Evolutionary conservation across 2,888 invertebrate species (phyloP), one percentile per base, ranked within the genome.

Genomic region (Belgica antarctica): DNA sequence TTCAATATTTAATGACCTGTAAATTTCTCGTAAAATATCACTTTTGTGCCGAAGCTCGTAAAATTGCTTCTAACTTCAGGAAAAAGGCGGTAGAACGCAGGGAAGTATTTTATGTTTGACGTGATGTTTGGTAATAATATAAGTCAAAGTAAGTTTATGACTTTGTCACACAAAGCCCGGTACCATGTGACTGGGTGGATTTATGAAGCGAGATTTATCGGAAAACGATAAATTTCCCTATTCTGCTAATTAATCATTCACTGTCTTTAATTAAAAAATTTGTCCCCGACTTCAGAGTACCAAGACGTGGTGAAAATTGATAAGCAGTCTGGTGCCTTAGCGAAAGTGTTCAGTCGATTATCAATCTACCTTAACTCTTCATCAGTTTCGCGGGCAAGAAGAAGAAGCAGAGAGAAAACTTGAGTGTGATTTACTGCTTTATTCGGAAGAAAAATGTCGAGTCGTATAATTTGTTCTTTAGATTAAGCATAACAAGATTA

Each of bases 1-100:
- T 66, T 52, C 52, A 66, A 66, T 46, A 46, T 66, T 66, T 66
- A 66, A 66, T 66, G 65, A 47, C 25, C 65, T 66, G 65, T 66
- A 66, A 66, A 66, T 66, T 66, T 41, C 22, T 63, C 65, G 46
- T 66, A 66, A 66, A 66, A 66, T 47, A 62, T 62, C 15, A 31
- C 36, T 66, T 31, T 52, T n/a, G 52, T 52, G 52, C 41, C 41
- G 15, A 41, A 15, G 41, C n/a, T 41, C 10, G 22, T 52, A 52
- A 52, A 52, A 12, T n/a, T 41, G n/a, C 22, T 52, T 10, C 19
- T n/a, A n/a, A n/a, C 22, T 52, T 52, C 22, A 41, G 10, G 4
- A 15, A 10, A 22, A 52, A 52, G 22, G 41, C n/a, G n/a, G n/a
- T n/a, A n/a, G n/a, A n/a, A n/a, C n/a, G n/a, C n/a, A 17, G n/a